Base-by-base conservation (phyloP, 1,140 invertebrate species). In the Sipha flava region DNA sequence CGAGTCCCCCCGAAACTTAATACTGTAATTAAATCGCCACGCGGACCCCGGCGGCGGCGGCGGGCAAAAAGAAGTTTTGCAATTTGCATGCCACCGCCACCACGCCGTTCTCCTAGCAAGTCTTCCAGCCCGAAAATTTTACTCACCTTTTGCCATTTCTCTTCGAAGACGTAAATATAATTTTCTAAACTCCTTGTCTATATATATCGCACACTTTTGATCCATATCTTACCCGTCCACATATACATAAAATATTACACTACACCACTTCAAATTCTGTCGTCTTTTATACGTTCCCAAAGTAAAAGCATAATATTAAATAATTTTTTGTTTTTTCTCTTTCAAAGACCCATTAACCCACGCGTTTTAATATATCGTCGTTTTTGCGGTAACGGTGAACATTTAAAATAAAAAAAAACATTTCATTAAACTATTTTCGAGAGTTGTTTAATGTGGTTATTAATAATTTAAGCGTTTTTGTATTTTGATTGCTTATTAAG, bases 11-110 rank as follows among this genome's bases (percentile, higher is more conserved):
- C 40, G 43, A 45, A 70, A 70, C 66, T 77, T 77, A 77, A 77
- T 77, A 57, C 73, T 34, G 73, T 77, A 77, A 77, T 77, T 77
- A 77, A 77, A 77, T 77, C 31, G 73, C 72, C 26, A 34, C 5
- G 34, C 66, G 43, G 40, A 45, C 66, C 40, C 40, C 21, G n/a
- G 37, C 37, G 37, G 10, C 40, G 34, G n/a, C 62, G 34, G 70
- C 70, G n/a, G 72, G 21, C 23, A 12, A 47, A 70, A 40, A 54
- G 70, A 75, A 75, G 70, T 75, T 75, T 75, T 52, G 70, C 47
- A 54, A 75, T 75, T 75, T 75, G 31, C 70, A 16, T 21, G 4
- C 12, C 12, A 10, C n/a, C 43, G 6, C 16, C 23, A 0, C 21
- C 1, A 0, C 21, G 3, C n/a, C 10, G 10, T n/a, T 16, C 64